A percentile compares a stretch with the other conserved stretches of the same genome.
Conservation (phyloP, 37 sponge, comb jelly and placozoan species). For the Halichondria panicea region DNA sequence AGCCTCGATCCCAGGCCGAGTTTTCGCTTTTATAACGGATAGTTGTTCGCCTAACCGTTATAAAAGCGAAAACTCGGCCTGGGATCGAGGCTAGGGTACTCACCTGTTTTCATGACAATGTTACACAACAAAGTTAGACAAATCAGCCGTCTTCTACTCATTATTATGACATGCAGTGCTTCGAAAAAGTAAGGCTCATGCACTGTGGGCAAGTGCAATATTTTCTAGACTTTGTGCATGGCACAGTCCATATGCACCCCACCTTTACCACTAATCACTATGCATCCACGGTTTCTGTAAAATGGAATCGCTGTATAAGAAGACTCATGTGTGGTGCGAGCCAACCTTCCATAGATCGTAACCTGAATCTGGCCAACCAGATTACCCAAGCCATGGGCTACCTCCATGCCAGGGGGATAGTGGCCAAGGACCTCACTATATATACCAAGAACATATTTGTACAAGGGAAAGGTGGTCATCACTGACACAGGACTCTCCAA, state of each 20-base stretch:
- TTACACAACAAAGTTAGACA: too few species aligned
- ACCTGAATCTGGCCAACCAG: slow-evolving; percentile 47
- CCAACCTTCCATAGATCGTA: slow-evolving; percentile 29
- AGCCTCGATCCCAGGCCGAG: too few species aligned
- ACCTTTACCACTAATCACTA: background rate
- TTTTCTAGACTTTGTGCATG: background rate
- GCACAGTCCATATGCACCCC: background rate
- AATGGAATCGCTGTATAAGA: slow-evolving; percentile 48
- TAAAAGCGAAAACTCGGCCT: too few species aligned
- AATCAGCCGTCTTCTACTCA: too few species aligned
- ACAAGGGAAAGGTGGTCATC: slow-evolving; percentile 84
- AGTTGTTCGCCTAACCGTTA: too few species aligned
- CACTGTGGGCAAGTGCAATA: too few species aligned
- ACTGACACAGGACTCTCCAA: slow-evolving; percentile 85
- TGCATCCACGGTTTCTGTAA: slow-evolving; percentile 47
- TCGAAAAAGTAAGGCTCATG: too few species aligned
- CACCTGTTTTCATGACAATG: too few species aligned
- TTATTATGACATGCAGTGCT: too few species aligned
- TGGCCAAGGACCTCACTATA: slow-evolving; percentile 84
- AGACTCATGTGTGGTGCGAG: slow-evolving; percentile 53
- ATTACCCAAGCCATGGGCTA: slow-evolving; percentile 81
- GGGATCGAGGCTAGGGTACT: too few species aligned
- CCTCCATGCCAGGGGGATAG: slow-evolving; percentile 79
- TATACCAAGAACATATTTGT: slow-evolving; percentile 82
- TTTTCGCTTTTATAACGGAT: too few species aligned